Percentiles rank a stretch among this genome's conserved stretches.
Evolutionary conservation across 2,888 invertebrate species (phyloP).

Genomic region (Dicranocentrus wangi): DNA sequence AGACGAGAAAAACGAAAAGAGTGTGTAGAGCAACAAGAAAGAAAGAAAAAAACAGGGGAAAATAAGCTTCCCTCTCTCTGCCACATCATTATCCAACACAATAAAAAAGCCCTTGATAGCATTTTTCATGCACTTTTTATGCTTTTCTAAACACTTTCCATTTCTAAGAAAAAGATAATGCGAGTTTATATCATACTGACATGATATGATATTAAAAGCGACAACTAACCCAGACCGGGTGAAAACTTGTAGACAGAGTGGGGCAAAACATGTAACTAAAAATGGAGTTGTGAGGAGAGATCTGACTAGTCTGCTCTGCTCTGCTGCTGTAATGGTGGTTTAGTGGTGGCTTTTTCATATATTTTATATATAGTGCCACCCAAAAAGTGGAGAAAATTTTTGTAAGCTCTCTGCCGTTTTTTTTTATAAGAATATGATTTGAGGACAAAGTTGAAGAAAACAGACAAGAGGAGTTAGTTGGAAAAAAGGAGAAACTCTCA

Average conservation of each 20-base stretch:
- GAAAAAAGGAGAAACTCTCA: too few species aligned
- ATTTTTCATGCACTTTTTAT: slow-evolving; percentile 54
- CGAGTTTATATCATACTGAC: slow-evolving; percentile 50
- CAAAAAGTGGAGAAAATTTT: too few species aligned
- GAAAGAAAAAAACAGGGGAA: slow-evolving; percentile 32
- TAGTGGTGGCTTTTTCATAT: too few species aligned
- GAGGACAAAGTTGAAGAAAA: slow-evolving; percentile 34
- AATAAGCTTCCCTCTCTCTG: slow-evolving; percentile 38
- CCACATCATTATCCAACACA: slow-evolving; percentile 46
- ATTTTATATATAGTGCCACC: too few species aligned
- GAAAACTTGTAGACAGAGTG: slow-evolving; percentile 41
- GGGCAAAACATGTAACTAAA: slow-evolving; percentile 38
- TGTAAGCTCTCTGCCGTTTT: slow-evolving; percentile 22
- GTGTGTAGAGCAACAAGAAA: slow-evolving; percentile 31
- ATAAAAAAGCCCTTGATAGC: slow-evolving; percentile 48
- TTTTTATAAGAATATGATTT: slow-evolving; percentile 38
- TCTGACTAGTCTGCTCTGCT: too few species aligned
- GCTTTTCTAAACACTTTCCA: slow-evolving; percentile 51
- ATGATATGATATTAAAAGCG: slow-evolving; percentile 52
- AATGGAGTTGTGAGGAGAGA: neutral
- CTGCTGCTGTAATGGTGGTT: too few species aligned
- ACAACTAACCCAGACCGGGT: slow-evolving; percentile 40
- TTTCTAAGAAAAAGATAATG: slow-evolving; percentile 56
- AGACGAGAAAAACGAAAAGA: slow-evolving; percentile 2
- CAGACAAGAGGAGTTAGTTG: slow-evolving; percentile 25